Evolutionary conservation across 2,113 vertebrate genomes (phyloP).

Genomic region (Astur gentilis): DNA sequence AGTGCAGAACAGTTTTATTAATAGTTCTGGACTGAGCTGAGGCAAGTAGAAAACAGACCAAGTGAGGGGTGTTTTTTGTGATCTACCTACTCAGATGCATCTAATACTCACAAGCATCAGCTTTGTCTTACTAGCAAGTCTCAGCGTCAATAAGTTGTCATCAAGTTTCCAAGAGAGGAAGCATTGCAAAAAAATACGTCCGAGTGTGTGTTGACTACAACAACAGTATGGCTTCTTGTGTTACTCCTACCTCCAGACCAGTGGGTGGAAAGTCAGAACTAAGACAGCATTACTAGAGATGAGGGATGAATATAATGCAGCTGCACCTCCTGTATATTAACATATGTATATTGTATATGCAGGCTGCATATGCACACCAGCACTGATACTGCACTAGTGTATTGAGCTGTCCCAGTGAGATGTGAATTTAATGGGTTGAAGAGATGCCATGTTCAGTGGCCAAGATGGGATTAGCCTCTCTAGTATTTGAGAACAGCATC

Average conservation of each 20-base stretch:
- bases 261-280: neutral
- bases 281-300: neutral
- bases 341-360: no score
- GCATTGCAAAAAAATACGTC: neutral
- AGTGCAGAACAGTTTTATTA: neutral
- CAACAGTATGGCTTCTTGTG: neutral
- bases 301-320: neutral
- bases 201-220: neutral
- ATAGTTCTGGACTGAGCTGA: neutral
- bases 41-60: neutral
- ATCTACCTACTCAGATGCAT: neutral
- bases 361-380: neutral
- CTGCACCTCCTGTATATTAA: neutral
- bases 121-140: neutral
- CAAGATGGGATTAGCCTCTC: neutral
- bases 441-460: neutral
- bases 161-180: neutral
- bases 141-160: neutral
- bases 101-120: neutral
- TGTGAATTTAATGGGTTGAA: neutral
- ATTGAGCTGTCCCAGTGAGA: neutral
- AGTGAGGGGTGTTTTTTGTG: neutral
- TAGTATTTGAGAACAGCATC: neutral
- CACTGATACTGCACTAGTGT: neutral
- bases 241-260: neutral